phyloP scores from a whole-genome alignment of 1,140 invertebrate genomes.

The Nixonia krombeini region DNA sequence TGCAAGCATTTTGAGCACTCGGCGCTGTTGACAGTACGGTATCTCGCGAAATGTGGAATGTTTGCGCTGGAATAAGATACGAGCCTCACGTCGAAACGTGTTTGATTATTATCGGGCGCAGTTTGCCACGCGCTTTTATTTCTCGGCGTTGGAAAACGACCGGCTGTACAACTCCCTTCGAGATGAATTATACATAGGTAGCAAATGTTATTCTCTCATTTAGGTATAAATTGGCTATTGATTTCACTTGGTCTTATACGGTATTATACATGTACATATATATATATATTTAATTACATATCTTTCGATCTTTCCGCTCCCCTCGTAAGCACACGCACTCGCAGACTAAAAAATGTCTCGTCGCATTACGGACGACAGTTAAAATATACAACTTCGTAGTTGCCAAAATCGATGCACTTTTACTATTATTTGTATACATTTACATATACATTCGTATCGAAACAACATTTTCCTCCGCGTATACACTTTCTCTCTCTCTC shows the following conservation, averaged over 20 bases:
- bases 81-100: constrained; percentile 10
- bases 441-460: no score
- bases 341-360: no score
- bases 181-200: constrained; percentile 27
- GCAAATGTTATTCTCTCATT: not conserved
- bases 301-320: no score
- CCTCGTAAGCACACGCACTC: no score
- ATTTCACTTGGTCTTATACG: constrained; percentile 7
- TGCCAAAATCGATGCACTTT: no score
- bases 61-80: constrained; percentile 11
- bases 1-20: not conserved
- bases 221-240: not conserved
- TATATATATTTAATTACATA: not conserved
- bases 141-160: constrained; percentile 15
- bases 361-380: no score
- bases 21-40: not conserved
- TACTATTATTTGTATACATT: no score
- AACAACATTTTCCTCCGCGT: no score
- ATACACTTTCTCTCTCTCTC: no score
- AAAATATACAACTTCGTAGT: no score
- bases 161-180: constrained; percentile 1
- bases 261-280: no score
- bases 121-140: constrained; percentile 1
- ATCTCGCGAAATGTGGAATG: constrained; percentile 4
- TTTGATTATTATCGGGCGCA: constrained; percentile 23